Evolutionary conservation across 2,888 invertebrate species (phyloP).

Genomic region (Macaria liturata): DNA sequence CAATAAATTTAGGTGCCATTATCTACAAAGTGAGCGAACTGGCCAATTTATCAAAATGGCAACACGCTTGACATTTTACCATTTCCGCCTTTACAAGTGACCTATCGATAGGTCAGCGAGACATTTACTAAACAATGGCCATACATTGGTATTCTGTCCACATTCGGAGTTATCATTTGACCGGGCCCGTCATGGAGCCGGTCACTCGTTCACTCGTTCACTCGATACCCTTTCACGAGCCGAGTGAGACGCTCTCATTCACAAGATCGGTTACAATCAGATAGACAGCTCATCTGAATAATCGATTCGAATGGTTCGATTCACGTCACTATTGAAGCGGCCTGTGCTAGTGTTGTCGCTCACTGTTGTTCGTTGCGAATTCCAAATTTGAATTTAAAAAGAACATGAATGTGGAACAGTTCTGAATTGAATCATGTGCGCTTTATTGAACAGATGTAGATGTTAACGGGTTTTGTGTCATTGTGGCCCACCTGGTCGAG

Average conservation of each 20-base stretch:
- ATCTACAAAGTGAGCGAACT: too few relatives aligned
- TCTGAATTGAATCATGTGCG: conserved; percentile 23
- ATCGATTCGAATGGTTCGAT: conserved; percentile 58
- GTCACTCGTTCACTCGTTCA: conserved; percentile 20
- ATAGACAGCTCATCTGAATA: conserved; percentile 66
- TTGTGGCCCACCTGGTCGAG: conserved; percentile 18
- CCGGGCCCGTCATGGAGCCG: conserved; percentile 17
- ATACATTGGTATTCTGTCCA: conserved; percentile 15
- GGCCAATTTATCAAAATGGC: conserved; percentile 1
- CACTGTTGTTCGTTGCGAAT: conserved; percentile 54
- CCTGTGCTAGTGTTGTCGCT: conserved; percentile 58
- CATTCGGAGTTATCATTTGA: conserved; percentile 18
- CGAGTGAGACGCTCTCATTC: conserved; percentile 45
- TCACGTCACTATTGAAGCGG: conserved; percentile 60
- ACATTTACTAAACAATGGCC: conserved; percentile 17
- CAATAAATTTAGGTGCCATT: too few relatives aligned
- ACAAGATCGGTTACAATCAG: conserved; percentile 57
- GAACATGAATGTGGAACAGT: conserved; percentile 45
- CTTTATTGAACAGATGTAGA: conserved; percentile 20
- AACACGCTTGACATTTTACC: conserved; percentile 14
- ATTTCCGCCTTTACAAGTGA: conserved; percentile 12
- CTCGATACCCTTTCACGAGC: conserved; percentile 28
- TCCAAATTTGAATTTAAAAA: conserved; percentile 65
- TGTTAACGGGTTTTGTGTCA: conserved; percentile 26
- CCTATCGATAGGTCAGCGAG: conserved; percentile 14